A percentile compares a stretch with the other conserved stretches of the same genome.
phyloP scores from a whole-genome alignment of 2,797 vertebrate genomes.

The Pseudochirops cupreus region DNA sequence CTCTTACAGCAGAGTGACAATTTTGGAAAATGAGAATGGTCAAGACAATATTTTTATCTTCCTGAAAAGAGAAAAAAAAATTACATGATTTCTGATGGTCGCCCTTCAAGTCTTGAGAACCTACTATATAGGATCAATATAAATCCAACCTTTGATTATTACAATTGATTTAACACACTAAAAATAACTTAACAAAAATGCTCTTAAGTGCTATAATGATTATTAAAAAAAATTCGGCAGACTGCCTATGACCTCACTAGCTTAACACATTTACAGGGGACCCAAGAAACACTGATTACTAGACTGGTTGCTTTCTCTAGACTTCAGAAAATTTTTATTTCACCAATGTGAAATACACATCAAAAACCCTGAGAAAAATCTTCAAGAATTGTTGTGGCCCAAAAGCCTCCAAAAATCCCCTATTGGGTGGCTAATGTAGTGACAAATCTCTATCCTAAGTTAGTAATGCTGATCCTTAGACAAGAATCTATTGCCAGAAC shows the following conservation, averaged over 20 bases:
- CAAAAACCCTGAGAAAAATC: not conserved
- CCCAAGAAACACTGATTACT: not conserved
- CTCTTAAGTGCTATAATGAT: not conserved
- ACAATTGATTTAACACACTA: not conserved
- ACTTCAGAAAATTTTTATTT: not conserved
- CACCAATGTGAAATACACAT: not conserved
- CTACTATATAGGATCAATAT: not conserved
- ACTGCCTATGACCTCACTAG: not conserved
- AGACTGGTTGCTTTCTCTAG: not conserved
- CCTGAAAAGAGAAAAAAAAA: not conserved
- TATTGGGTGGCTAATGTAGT: not conserved
- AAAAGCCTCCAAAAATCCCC: not conserved
- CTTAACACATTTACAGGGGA: not conserved
- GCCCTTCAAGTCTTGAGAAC: not conserved
- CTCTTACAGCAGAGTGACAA: not conserved
- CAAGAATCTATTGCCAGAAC: not conserved
- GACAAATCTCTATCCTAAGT: not conserved
- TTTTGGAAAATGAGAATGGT: not conserved
- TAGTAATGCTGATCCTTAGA: not conserved
- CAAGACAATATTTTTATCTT: not conserved
- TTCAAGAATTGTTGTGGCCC: not conserved
- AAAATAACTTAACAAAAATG: not conserved
- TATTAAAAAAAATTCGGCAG: not conserved
- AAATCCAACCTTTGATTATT: not conserved
- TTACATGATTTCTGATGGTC: not conserved